phyloP scores from a whole-genome alignment of 1,140 invertebrate species.

The Aphidius ervi region DNA sequence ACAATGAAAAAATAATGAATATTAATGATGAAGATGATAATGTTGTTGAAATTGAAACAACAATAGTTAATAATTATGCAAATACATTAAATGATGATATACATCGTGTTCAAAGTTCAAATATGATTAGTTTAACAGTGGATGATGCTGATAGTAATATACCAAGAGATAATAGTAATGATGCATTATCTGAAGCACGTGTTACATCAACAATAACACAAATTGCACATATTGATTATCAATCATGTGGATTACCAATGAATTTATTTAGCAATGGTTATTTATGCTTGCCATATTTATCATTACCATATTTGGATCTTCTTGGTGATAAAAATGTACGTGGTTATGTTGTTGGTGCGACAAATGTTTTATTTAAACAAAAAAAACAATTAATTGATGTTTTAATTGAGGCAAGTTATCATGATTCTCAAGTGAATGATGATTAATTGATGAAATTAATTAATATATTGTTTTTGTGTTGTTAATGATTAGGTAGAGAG shows the following conservation, averaged over 20 bases:
- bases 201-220: constrained; percentile 52
- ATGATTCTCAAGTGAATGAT: background rate
- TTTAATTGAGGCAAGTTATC: constrained; percentile 72
- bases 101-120: constrained; percentile 45
- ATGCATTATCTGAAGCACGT: constrained; percentile 58
- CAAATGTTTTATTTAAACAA: constrained; percentile 95
- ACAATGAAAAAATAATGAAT: constrained; percentile 24
- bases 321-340: constrained; percentile 82
- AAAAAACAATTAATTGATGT: constrained; percentile 91
- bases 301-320: constrained; percentile 91
- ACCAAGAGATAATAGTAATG: constrained; percentile 60
- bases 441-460: background rate
- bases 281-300: constrained; percentile 93
- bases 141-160: constrained; percentile 53
- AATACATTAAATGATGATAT: constrained; percentile 32
- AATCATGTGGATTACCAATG: constrained; percentile 83
- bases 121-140: constrained; percentile 42
- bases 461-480: constrained; percentile 3
- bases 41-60: constrained; percentile 36
- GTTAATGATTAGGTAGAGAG: constrained; percentile 57
- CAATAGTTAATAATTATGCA: constrained; percentile 37
- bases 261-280: constrained; percentile 89
- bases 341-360: constrained; percentile 93
- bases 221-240: constrained; percentile 62
- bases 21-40: constrained; percentile 42